Base-by-base conservation (phyloP, 2,888 invertebrate species). In the Rhodophaea formosa region DNA sequence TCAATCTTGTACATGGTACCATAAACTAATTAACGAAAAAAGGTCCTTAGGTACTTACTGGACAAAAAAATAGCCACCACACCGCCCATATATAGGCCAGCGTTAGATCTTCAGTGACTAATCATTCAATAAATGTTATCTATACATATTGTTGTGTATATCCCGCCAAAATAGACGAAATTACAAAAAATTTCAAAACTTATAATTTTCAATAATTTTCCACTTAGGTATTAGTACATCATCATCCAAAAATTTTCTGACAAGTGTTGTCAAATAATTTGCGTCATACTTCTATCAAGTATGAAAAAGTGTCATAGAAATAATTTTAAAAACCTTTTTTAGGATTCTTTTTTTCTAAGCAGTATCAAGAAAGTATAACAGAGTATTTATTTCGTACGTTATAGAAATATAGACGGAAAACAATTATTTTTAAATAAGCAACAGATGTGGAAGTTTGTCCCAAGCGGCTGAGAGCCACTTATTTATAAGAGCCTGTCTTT, bases 141-240 rank as follows among this genome's bases (percentile, higher is more conserved):
- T 56, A 14, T 16, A 47, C 56, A 56, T 56, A 8, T 47, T 39
- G 35, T 3, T 15, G 8, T 35, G 32, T 46, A 7, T 14, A 46
- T 32, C 32, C 15, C 35, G n/a, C 16, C 46, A 45, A 35, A 56
- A 6, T 23, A 32, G 58, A 58, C 58, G 55, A 62, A 61, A 58
- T 52, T 53, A 61, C 61, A 29, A 43, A 56, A 61, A 57, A 60
- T 61, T 61, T 15, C 29, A 42, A n/a, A 39, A 43, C 10, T 8
- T 0, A 7, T 7, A 32, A 30, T 35, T n/a, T 53, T 43, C 39
- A 32, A 8, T 10, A n/a, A 44, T 44, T 45, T 32, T 29, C 45
- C 12, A 12, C 15, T n/a, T n/a, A n/a, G n/a, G 17, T 14, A 10
- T 12, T 17, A 51, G 14, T 32, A 49, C 15, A 32, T 8, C 49